Evolutionary conservation across 2,113 vertebrate genomes (phyloP).

Genomic region (Dissostichus mawsoni): DNA sequence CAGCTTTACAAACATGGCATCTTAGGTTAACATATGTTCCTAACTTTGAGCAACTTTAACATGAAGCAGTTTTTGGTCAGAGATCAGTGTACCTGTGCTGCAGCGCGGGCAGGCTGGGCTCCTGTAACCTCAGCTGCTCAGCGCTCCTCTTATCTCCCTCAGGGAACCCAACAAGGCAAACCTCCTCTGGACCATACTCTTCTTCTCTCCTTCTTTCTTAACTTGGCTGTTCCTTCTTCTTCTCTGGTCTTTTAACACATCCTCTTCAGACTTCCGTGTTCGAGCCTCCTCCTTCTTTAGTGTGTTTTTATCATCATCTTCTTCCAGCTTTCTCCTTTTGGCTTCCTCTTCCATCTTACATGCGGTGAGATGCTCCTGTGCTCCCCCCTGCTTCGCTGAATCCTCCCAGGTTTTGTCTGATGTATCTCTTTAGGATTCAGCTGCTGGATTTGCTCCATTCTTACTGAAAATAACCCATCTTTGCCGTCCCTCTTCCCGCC

Average conservation of each 20-base stretch:
- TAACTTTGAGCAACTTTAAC: not conserved
- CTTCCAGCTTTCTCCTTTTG: conserved; percentile 6
- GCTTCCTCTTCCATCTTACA: conserved; percentile 16
- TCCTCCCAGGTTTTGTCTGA: conserved; percentile 1
- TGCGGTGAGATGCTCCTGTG: not conserved
- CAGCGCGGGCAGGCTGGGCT: conserved; percentile 89
- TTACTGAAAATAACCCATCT: not conserved
- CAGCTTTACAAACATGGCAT: not conserved
- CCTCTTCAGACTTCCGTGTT: not conserved
- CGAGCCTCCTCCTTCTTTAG: conserved; percentile 3
- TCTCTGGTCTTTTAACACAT: conserved; percentile 4
- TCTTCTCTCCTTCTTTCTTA: conserved; percentile 47
- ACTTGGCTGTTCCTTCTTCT: conserved; percentile 23
- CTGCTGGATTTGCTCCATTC: conserved; percentile 3
- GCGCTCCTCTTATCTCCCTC: conserved; percentile 82
- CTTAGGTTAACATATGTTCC: not conserved
- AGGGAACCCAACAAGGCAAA: conserved; percentile 80
- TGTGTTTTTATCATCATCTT: not conserved
- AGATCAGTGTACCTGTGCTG: conserved; percentile 86
- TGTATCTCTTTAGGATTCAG: not conserved
- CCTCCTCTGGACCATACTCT: conserved; percentile 73
- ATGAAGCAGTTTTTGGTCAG: not conserved
- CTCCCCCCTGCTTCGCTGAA: not conserved
- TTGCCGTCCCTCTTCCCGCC: not conserved
- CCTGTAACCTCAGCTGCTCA: conserved; percentile 84